Evolutionary conservation across 2,888 invertebrate species (phyloP).

Genomic region (Athalia circularis): DNA sequence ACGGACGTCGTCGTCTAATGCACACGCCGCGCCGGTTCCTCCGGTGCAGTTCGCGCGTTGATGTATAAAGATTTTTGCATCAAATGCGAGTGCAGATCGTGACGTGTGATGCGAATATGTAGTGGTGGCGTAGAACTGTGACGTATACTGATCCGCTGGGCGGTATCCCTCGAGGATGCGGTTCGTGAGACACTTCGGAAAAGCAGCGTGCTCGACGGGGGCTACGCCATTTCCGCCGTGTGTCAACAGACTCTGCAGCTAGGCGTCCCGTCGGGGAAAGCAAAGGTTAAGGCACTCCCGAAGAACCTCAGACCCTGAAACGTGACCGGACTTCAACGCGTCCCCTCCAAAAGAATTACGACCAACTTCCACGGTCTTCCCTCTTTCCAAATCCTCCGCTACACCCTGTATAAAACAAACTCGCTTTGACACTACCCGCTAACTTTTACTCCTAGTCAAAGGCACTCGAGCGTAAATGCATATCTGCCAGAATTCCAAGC

Average conservation of each 20-base stretch:
- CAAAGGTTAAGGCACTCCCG: conserved; percentile 69
- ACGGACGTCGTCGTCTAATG: no score
- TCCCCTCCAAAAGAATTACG: conserved; percentile 65
- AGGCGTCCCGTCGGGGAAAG: conserved; percentile 52
- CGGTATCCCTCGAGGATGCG: conserved; percentile 33
- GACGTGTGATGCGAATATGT: background rate
- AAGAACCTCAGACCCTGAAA: conserved; percentile 54
- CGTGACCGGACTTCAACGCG: conserved; percentile 69
- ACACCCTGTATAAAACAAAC: conserved; percentile 47
- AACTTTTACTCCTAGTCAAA: conserved; percentile 42
- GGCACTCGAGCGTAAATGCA: conserved; percentile 42
- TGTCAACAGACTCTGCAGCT: conserved; percentile 37
- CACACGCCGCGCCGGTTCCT: no score
- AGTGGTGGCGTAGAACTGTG: background rate
- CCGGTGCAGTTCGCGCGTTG: no score
- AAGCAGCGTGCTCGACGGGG: conserved; percentile 19
- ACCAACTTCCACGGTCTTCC: conserved; percentile 48
- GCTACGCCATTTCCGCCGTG: conserved; percentile 37
- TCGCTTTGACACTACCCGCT: conserved; percentile 63
- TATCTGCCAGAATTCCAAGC: background rate
- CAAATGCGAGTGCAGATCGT: background rate
- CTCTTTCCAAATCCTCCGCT: conserved; percentile 53
- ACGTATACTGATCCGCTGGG: conserved; percentile 3
- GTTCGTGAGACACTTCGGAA: conserved; percentile 33
- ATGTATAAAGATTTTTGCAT: no score